Conservation (phyloP, 1,140 invertebrate genomes). For the Heliconius congener region DNA sequence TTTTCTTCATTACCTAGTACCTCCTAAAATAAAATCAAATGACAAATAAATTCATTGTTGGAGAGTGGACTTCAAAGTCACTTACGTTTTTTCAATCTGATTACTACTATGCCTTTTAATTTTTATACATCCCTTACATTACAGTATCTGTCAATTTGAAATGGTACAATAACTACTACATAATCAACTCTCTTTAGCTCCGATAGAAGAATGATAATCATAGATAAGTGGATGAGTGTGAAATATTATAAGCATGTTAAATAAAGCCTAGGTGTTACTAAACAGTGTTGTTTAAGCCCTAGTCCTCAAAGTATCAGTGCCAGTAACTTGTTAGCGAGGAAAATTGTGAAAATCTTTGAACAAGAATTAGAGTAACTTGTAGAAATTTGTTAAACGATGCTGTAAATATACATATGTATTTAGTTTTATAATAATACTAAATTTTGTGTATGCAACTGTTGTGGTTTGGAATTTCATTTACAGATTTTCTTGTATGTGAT, state of each 20-base stretch:
- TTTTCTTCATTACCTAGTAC: no score
- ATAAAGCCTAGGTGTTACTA: not conserved
- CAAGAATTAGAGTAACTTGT: conserved; percentile 27
- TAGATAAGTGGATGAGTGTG: not conserved
- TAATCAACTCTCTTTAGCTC: no score
- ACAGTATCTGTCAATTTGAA: no score
- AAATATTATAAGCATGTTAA: not conserved
- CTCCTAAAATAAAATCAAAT: no score
- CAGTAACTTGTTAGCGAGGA: conserved; percentile 6
- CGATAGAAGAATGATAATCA: not conserved
- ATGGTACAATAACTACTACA: no score
- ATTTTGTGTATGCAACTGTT: not conserved
- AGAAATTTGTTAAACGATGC: conserved; percentile 20
- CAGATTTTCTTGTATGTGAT: no score
- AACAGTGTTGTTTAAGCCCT: not conserved
- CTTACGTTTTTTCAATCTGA: no score
- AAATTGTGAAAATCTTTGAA: conserved; percentile 25
- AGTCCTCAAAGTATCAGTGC: not conserved
- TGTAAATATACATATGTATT: not conserved
- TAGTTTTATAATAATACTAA: not conserved
- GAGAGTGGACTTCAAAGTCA: no score
- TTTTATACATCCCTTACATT: no score
- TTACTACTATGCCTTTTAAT: no score
- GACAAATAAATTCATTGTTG: no score
- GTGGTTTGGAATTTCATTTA: no score